phyloP scores from a whole-genome alignment of 2,888 invertebrate species.

The Hipparchia semele region DNA sequence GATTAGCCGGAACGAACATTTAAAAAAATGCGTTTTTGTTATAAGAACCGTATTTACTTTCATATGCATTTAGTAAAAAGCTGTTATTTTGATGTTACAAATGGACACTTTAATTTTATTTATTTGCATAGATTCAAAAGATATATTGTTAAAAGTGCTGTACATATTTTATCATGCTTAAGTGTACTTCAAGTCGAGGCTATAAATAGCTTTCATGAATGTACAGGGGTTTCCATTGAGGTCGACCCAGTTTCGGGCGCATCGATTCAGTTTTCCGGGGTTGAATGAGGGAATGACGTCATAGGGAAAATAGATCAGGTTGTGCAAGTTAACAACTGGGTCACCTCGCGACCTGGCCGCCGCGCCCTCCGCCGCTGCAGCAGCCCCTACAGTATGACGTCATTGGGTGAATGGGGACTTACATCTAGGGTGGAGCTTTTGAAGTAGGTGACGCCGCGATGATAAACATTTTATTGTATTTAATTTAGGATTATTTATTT shows the following conservation, averaged over 20 bases:
- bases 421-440: slow-evolving; percentile 9
- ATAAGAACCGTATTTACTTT: no score
- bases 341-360: slow-evolving; percentile 58
- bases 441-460: not conserved
- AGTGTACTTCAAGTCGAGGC: slow-evolving; percentile 37
- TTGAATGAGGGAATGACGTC: slow-evolving; percentile 79
- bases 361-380: slow-evolving; percentile 38
- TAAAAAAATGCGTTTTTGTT: no score
- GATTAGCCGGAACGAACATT: no score
- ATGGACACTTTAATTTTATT: no score
- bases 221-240: slow-evolving; percentile 72
- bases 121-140: not conserved
- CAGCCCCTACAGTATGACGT: slow-evolving; percentile 38
- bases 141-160: not conserved
- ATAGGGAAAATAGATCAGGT: slow-evolving; percentile 71
- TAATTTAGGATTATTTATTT: no score
- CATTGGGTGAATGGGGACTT: slow-evolving; percentile 41
- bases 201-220: slow-evolving; percentile 72
- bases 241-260: slow-evolving; percentile 70
- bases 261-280: slow-evolving; percentile 75
- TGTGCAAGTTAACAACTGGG: slow-evolving; percentile 70
- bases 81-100: no score
- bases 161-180: not conserved
- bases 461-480: no score
- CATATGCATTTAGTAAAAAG: no score